Conservation (phyloP, 2,797 vertebrate species). For the Catamblyrhynchus diadema region DNA sequence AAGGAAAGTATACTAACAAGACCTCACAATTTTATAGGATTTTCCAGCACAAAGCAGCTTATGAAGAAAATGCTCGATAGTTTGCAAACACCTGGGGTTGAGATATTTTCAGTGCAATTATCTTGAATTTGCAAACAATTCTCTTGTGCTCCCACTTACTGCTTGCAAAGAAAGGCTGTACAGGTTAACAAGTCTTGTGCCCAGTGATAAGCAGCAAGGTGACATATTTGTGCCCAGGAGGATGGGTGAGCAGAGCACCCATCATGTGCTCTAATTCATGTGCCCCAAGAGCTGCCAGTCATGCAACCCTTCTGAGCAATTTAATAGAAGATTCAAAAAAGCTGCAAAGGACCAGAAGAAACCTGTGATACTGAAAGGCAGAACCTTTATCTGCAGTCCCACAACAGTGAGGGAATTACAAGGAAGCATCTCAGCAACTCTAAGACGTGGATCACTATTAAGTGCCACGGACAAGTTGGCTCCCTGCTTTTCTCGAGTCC, state of each 20-base stretch:
- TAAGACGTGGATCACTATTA: background rate
- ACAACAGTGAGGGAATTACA: background rate
- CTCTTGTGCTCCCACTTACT: background rate
- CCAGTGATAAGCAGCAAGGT: background rate
- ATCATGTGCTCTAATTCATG: background rate
- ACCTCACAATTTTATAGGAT: background rate
- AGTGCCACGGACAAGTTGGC: rapidly evolving
- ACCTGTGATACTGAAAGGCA: background rate
- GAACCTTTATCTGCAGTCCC: background rate
- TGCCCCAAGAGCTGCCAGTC: background rate
- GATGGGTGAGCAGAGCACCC: background rate
- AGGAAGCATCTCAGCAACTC: background rate
- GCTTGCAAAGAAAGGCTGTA: background rate
- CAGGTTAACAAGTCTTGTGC: background rate
- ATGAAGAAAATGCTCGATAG: background rate
- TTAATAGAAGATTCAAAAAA: background rate
- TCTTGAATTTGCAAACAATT: background rate
- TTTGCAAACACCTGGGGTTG: background rate
- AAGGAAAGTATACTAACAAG: background rate
- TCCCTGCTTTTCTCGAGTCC: background rate
- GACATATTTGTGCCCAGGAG: background rate
- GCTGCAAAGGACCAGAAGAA: background rate
- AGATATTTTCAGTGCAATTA: background rate
- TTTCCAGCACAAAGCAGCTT: background rate
- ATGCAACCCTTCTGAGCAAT: background rate